Evolutionary conservation across 1,140 invertebrate genomes (phyloP).

Genomic region (Batillaria attramentaria): DNA sequence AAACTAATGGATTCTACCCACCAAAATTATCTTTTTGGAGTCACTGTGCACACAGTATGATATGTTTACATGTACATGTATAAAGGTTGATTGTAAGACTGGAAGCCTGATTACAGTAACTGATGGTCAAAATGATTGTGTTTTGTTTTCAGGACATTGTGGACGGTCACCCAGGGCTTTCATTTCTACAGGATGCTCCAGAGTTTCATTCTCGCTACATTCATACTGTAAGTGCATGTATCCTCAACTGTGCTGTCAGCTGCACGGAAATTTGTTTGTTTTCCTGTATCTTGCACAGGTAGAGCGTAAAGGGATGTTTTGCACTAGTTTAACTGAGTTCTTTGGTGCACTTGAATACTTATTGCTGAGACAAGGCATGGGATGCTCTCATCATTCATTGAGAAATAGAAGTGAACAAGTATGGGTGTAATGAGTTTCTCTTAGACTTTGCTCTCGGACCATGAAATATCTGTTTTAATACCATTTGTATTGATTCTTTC

Average conservation of each 20-base stretch:
- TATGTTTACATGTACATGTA: not conserved
- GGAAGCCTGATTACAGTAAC: no score
- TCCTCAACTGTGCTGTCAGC: not conserved
- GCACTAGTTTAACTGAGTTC: not conserved
- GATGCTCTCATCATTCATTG: no score
- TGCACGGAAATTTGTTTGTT: no score
- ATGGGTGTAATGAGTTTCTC: not conserved
- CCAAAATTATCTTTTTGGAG: no score
- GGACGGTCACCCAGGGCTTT: constrained; percentile 98
- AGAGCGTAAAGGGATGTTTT: not conserved
- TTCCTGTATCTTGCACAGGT: no score
- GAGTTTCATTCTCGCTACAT: constrained; percentile 99
- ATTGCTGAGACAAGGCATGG: no score
- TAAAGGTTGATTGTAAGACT: not conserved
- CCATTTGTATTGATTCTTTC: not conserved
- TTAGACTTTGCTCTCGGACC: not conserved
- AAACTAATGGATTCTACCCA: no score
- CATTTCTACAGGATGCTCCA: constrained; percentile 95
- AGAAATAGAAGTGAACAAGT: not conserved
- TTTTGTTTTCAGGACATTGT: constrained; percentile 91
- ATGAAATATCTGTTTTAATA: not conserved
- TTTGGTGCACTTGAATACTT: no score
- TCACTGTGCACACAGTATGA: no score
- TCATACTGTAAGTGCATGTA: constrained; percentile 88
- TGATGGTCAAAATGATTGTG: no score